These are phyloP conservation scores for Drosophila miranda DNA, from an alignment of 1,140 invertebrate species.

Conservation along the genomic window DNA sequence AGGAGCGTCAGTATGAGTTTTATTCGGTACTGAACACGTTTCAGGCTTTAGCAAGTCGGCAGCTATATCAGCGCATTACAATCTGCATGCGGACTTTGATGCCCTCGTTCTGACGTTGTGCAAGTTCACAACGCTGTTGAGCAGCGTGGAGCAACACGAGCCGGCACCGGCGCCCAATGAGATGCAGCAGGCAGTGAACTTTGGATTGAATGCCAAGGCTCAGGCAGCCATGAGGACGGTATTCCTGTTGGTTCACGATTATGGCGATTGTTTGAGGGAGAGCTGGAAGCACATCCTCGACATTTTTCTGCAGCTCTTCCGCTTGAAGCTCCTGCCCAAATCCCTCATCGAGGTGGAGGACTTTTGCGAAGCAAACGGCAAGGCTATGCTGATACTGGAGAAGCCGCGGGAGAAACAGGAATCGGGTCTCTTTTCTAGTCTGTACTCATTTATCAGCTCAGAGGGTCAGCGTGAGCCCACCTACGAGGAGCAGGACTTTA, in stretches of 20 bases:
- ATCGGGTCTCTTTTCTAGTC: slow-evolving; percentile 89
- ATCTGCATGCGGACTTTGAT: slow-evolving; percentile 95
- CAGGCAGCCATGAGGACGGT: slow-evolving; percentile 92
- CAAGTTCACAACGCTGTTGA: slow-evolving; percentile 93
- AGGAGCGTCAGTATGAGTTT: neutral
- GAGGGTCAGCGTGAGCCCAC: slow-evolving; percentile 86
- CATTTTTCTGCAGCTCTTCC: slow-evolving; percentile 93
- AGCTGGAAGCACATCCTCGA: slow-evolving; percentile 98
- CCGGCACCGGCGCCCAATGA: slow-evolving; percentile 68
- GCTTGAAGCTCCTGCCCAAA: slow-evolving; percentile 92
- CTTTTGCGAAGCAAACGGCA: slow-evolving; percentile 93
- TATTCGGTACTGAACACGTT: neutral
- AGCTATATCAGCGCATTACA: slow-evolving; percentile 94
- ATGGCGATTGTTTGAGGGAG: slow-evolving; percentile 95
- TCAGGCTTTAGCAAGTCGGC: slow-evolving; percentile 94
- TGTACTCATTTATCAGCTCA: slow-evolving; percentile 93
- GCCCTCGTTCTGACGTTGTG: slow-evolving; percentile 96
- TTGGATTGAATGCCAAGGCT: slow-evolving; percentile 91
- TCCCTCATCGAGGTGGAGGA: slow-evolving; percentile 93
- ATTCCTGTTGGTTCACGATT: slow-evolving; percentile 92
- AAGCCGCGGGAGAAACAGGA: slow-evolving; percentile 85
- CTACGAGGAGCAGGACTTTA: slow-evolving; percentile 89
- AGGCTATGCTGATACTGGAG: slow-evolving; percentile 91
- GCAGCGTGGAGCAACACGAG: slow-evolving; percentile 81
- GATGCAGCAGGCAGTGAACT: slow-evolving; percentile 85